Conservation (phyloP, 92 coral and sea anemone genomes). For the Umimayanthus kanabou region DNA sequence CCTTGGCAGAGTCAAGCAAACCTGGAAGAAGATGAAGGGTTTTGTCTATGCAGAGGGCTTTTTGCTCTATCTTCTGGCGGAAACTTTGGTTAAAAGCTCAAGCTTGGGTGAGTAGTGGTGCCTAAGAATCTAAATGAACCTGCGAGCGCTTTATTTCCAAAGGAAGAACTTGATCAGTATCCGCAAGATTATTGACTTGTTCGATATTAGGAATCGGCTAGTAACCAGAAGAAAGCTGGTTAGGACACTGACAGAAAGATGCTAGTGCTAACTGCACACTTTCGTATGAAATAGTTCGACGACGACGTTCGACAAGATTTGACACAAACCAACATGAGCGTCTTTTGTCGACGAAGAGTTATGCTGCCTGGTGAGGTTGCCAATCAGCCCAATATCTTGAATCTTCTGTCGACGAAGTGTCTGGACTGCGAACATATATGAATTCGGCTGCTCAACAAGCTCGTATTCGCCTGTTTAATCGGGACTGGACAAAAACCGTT, state of each 20-base stretch:
- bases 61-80: not conserved
- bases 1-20: not conserved
- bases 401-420: too few species aligned
- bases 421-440: too few species aligned
- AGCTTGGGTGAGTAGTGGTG: constrained; percentile 20
- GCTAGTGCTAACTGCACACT: not conserved
- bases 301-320: not conserved
- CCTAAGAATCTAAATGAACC: not conserved
- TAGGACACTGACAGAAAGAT: not conserved
- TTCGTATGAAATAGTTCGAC: not conserved
- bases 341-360: too few species aligned
- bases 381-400: not conserved
- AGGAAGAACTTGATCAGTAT: not conserved
- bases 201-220: not conserved
- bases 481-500: too few species aligned
- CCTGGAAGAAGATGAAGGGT: not conserved
- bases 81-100: not conserved
- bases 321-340: not conserved
- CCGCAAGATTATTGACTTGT: not conserved
- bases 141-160: not conserved
- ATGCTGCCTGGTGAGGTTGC: not conserved
- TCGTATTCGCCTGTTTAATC: too few species aligned
- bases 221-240: not conserved
- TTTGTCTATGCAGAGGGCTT: not conserved
- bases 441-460: too few species aligned